Evolutionary conservation across 2,797 vertebrate species (phyloP).

Genomic region (Poecilia wingei): DNA sequence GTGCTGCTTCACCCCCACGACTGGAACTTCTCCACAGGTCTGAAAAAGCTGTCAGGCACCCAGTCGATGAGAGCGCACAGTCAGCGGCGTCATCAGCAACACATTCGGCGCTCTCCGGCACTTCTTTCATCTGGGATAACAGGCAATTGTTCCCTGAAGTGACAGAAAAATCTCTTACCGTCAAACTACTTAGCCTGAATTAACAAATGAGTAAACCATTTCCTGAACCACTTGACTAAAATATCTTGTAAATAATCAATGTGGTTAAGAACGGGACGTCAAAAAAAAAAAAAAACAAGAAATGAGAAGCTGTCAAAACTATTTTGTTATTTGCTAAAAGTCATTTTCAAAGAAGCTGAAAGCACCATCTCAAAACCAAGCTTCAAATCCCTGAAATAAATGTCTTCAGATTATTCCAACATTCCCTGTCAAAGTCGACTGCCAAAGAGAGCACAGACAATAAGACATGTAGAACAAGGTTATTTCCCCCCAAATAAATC

Average conservation of each 20-base stretch:
- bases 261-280: not conserved
- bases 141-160: not conserved
- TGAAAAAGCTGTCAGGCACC: constrained; percentile 57
- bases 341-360: not conserved
- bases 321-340: not conserved
- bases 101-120: constrained; percentile 27
- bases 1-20: constrained; percentile 69
- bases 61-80: constrained; percentile 51
- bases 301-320: not conserved
- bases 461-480: not conserved
- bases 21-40: constrained; percentile 55
- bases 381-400: not conserved
- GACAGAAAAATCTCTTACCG: not conserved
- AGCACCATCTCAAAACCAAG: not conserved
- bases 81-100: constrained; percentile 57
- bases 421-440: not conserved
- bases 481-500: not conserved
- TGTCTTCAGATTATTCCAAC: not conserved
- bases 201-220: not conserved
- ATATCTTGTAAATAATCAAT: constrained; percentile 1
- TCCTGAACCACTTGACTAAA: constrained; percentile 1
- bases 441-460: not conserved
- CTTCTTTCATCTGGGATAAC: constrained; percentile 23
- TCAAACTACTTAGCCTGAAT: not conserved
- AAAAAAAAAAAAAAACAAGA: not conserved